Conservation (phyloP, 2,888 invertebrate genomes). For the Cerastis rubricosa region DNA sequence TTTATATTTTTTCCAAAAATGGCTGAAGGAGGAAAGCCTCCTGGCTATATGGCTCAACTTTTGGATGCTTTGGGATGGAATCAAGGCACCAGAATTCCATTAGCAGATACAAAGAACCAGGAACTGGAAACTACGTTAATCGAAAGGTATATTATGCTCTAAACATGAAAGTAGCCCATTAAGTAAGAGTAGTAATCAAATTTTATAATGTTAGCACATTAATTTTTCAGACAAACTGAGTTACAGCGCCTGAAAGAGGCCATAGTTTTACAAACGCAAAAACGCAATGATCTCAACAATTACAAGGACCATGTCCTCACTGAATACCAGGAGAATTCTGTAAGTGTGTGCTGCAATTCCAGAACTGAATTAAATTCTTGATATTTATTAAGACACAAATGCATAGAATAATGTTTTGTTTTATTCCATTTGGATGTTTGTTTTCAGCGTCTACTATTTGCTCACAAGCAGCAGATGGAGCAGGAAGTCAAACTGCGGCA, state of each 20-base stretch:
- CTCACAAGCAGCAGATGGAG: slow-evolving; percentile 93
- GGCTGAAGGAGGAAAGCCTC: slow-evolving; percentile 76
- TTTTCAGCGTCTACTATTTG: slow-evolving; percentile 92
- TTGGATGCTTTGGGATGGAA: slow-evolving; percentile 94
- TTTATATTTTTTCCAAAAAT: slow-evolving; percentile 65
- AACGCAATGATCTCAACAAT: slow-evolving; percentile 84
- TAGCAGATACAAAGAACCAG: slow-evolving; percentile 94
- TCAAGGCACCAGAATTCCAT: slow-evolving; percentile 94
- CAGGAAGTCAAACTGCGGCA: slow-evolving; percentile 92
- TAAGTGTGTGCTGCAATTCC: slow-evolving; percentile 67
- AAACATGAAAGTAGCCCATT: not conserved
- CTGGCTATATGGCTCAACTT: slow-evolving; percentile 91
- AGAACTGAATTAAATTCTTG: not conserved
- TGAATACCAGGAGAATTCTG: slow-evolving; percentile 89
- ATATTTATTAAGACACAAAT: not conserved
- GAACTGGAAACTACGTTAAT: slow-evolving; percentile 82
- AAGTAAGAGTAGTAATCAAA: not conserved
- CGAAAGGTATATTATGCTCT: slow-evolving; percentile 74
- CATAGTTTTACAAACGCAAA: slow-evolving; percentile 81
- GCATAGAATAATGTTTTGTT: not conserved
- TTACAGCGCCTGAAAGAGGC: slow-evolving; percentile 85
- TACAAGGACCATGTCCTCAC: slow-evolving; percentile 85
- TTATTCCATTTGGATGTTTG: not conserved
- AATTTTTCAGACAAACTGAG: slow-evolving; percentile 84
- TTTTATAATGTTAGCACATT: not conserved